Evolutionary conservation across 2,888 invertebrate species (phyloP).

Genomic region (Craniophora ligustri): DNA sequence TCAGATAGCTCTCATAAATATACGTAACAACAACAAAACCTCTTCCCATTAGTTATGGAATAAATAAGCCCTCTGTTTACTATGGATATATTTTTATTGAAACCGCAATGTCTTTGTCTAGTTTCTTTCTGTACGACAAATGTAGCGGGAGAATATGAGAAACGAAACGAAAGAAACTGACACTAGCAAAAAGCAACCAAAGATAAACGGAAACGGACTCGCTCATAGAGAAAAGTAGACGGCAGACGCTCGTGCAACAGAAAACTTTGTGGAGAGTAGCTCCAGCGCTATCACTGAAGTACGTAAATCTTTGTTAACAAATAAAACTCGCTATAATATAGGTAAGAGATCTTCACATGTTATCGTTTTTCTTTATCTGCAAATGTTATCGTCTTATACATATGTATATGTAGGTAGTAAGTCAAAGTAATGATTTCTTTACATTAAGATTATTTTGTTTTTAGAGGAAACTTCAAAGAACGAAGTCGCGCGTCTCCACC

Average conservation of each 20-base stretch:
- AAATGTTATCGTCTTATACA: not conserved
- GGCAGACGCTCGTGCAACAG: conserved; percentile 73
- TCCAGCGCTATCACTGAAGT: conserved; percentile 71
- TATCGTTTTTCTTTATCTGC: no score
- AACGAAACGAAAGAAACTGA: conserved; percentile 79
- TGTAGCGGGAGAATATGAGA: conserved; percentile 78
- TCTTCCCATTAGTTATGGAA: not conserved
- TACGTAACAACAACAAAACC: not conserved
- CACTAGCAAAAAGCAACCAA: conserved; percentile 79
- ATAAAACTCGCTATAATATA: conserved; percentile 47
- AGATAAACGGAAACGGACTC: conserved; percentile 86
- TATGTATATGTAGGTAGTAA: not conserved
- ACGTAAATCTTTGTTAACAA: conserved; percentile 66
- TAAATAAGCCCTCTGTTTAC: not conserved
- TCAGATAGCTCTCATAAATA: no score
- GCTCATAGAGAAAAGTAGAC: conserved; percentile 83
- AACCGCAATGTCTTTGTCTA: conserved; percentile 53
- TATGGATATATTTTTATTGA: conserved; percentile 31
- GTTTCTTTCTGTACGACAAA: conserved; percentile 71
- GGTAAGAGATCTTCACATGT: no score
- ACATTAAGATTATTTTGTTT: conserved; percentile 12
- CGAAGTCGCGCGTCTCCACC: conserved; percentile 62
- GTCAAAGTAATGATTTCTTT: conserved; percentile 10
- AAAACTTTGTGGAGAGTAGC: conserved; percentile 79
- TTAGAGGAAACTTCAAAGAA: conserved; percentile 41